A percentile compares a stretch with the other conserved stretches of the same genome.
These are phyloP conservation scores for Haliclona indistincta DNA, from an alignment of 37 sponge, comb jelly and placozoan species.

Conservation along the genomic window DNA sequence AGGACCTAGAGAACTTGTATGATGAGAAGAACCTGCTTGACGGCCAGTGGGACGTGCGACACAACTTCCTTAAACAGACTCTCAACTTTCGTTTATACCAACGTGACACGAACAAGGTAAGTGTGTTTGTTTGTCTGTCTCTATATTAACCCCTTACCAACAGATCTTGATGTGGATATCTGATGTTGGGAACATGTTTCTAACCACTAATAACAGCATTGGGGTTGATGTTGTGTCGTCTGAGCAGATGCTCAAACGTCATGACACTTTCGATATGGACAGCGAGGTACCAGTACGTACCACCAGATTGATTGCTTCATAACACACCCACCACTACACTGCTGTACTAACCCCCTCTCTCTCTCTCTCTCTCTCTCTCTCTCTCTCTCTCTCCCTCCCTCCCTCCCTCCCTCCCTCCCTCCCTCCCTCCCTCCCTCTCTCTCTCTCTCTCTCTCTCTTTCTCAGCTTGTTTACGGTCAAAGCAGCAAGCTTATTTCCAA, in stretches of 20 bases:
- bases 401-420: background rate
- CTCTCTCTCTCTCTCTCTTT: background rate
- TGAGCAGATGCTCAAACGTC: constrained; percentile 30
- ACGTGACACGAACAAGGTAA: constrained; percentile 51
- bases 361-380: background rate
- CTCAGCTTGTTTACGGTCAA: constrained; percentile 20
- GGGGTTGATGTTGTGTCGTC: constrained; percentile 14
- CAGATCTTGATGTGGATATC: constrained; percentile 53
- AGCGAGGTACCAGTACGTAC: constrained; percentile 9
- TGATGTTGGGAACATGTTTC: constrained; percentile 37
- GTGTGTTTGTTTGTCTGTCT: constrained; percentile 3
- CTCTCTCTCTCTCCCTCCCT: background rate
- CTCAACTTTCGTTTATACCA: constrained; percentile 48
- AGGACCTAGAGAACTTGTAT: constrained; percentile 51
- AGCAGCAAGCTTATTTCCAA: constrained; percentile 26
- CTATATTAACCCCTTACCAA: background rate
- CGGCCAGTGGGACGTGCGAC: constrained; percentile 4
- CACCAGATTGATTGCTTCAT: background rate
- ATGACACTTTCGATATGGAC: constrained; percentile 49
- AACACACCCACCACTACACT: background rate
- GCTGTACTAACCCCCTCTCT: background rate
- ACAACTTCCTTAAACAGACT: constrained; percentile 9
- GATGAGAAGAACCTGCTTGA: constrained; percentile 50
- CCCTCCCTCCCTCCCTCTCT: background rate
- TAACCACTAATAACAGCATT: constrained; percentile 28